Conservation (phyloP, 2,888 invertebrate species). For the Drosophila infuscata region DNA sequence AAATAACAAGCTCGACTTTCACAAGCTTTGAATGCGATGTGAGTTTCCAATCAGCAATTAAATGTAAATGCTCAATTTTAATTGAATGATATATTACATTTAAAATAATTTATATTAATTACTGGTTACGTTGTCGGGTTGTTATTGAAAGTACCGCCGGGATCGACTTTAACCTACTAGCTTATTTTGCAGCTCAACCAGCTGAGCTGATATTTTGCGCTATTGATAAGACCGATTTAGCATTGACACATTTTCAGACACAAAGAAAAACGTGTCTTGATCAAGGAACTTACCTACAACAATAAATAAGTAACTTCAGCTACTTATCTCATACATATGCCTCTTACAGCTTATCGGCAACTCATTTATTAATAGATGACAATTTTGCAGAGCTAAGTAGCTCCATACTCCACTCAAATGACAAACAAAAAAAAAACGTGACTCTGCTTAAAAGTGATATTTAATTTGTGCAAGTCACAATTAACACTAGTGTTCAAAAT, state of each 20-base stretch:
- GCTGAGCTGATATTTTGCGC: conserved; percentile 14
- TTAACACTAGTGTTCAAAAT: conserved; percentile 2
- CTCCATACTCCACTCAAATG: not conserved
- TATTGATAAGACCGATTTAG: conserved; percentile 33
- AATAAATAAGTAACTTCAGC: not conserved
- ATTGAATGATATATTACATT: not conserved
- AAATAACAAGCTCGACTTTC: not conserved
- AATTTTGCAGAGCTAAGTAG: conserved; percentile 19
- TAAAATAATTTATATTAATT: not conserved
- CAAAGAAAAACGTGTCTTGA: conserved; percentile 1
- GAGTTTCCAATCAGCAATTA: not conserved
- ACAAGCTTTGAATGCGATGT: not conserved
- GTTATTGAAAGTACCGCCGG: not conserved
- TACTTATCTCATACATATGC: not conserved
- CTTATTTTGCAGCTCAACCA: conserved; percentile 1
- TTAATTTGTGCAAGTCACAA: conserved; percentile 25
- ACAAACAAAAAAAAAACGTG: conserved; percentile 4
- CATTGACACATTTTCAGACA: conserved; percentile 26
- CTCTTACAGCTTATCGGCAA: not conserved
- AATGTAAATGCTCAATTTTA: not conserved
- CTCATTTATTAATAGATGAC: not conserved
- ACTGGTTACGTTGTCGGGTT: not conserved
- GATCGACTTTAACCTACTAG: conserved; percentile 17
- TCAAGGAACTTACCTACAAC: not conserved
- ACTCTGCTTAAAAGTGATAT: not conserved